Evolutionary conservation across 2,113 vertebrate species (phyloP), one percentile per base, ranked within the genome.

Genomic region (Cettia cetti): DNA sequence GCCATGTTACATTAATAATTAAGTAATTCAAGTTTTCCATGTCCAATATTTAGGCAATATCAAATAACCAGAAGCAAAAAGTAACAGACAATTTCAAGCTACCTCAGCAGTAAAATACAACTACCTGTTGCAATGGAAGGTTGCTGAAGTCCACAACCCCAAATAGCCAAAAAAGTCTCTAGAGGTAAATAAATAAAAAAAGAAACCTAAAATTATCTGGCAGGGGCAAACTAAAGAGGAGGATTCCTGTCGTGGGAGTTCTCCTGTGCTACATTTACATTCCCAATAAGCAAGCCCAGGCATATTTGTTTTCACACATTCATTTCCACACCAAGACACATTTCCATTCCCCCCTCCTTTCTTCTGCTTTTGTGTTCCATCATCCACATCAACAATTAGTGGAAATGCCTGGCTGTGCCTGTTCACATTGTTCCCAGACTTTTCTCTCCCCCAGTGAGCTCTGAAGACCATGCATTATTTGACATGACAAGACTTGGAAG

Each of bases 371-470:
- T 94, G 88, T 96, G 66, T 89, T 96, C 86, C 80, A 81, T 78
- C 68, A 2, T 95, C 93, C 94, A 82, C 89, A 94, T 10, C 92
- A 92, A 96, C 96, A 97, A 97, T 97, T 97, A 97, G 94, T 95
- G 97, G 96, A 97, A 97, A 84, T 96, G 95, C 54, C 97, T 95
- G 87, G 91, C 96, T 94, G 87, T 92, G 96, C 91, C 71, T 92
- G 79, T 57, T 95, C 91, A 89, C 86, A 80, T 95, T 94, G 96
- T 95, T 97, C 92, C 82, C 93, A 95, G 93, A 80, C 47, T 74
- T 95, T 81, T 94, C 76, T 95, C 92, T 96, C 94, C 94, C 87
- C 63, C 72, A 84, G 90, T 90, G 96, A 84, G 96, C 92, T 96
- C 97, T 88, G 93, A 96, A 96, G 94, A 95, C 96, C 93, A 82